Evolutionary conservation across 2,888 invertebrate genomes (phyloP).

Genomic region (Laspeyria flexula): DNA sequence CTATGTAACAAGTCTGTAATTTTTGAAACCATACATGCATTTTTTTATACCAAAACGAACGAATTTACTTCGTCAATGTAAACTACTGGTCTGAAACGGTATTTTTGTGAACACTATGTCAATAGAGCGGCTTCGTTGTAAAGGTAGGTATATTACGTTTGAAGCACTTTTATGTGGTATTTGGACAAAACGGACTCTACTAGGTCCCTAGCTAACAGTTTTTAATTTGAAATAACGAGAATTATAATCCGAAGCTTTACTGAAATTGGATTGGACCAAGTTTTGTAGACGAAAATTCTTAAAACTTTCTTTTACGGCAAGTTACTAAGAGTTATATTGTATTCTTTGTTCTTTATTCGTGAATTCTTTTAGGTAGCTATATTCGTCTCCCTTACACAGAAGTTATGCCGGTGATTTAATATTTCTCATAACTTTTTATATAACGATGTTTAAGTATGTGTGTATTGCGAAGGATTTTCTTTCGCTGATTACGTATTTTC

Average conservation of each 20-base stretch:
- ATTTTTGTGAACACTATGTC: neutral
- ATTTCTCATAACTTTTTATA: slow-evolving; percentile 29
- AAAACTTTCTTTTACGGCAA: slow-evolving; percentile 42
- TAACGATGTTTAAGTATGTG: slow-evolving; percentile 20
- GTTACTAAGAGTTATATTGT: slow-evolving; percentile 44
- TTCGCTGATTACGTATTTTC: slow-evolving; percentile 5
- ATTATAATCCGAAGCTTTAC: slow-evolving; percentile 41
- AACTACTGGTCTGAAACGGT: neutral
- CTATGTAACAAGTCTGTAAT: no score
- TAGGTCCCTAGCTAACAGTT: slow-evolving; percentile 26
- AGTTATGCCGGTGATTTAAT: slow-evolving; percentile 30
- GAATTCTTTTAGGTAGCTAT: slow-evolving; percentile 30
- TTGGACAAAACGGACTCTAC: slow-evolving; percentile 10
- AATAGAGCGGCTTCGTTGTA: neutral
- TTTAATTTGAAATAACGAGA: slow-evolving; percentile 42
- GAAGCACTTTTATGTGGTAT: slow-evolving; percentile 7
- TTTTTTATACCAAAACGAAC: neutral
- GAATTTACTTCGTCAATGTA: neutral
- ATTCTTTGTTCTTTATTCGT: slow-evolving; percentile 43
- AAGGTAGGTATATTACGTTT: neutral
- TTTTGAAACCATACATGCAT: no score
- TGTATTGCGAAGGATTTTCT: slow-evolving; percentile 14
- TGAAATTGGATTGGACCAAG: slow-evolving; percentile 42
- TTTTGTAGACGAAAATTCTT: slow-evolving; percentile 42
- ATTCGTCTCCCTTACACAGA: slow-evolving; percentile 30